Evolutionary conservation across 2,888 invertebrate genomes (phyloP), one percentile per base, ranked within the genome.

Genomic region (Maniola hyperantus): DNA sequence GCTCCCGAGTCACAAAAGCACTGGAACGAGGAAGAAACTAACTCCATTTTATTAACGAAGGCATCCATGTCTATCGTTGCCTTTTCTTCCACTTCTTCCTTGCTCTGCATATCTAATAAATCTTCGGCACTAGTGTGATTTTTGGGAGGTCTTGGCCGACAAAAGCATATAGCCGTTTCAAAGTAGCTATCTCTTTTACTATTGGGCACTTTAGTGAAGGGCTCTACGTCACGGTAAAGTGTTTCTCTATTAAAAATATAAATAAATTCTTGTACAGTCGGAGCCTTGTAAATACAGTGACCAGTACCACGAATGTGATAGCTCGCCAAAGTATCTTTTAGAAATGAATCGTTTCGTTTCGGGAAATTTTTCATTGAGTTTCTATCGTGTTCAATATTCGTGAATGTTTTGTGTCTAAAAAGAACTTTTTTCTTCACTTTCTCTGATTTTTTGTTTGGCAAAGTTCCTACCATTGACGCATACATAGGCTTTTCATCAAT

Each of bases 91-190:
- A 82, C 80, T 66, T 80, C 76, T 39, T 80, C 76, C 66, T 81
- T 76, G 68, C 74, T 71, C 54, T 72, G 73, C 39, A 84, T 80
- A 71, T 85, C 83, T 73, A 90, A 77, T 68, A 92, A 80, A 76
- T 92, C 92, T 77, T 92, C 92, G 36, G 91, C 91, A 74, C 91
- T 92, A 58, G 79, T 87, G 66, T 91, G 91, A 73, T 86, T 83
- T 72, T 91, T 91, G 6, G 84, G 82, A 20, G 86, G 85, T 71
- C 75, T 81, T 2, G 88, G 88, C 71, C 83, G 87, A 79, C 93
- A 93, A 74, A 92, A 93, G 71, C 93, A 93, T 69, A 93, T 89
- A 13, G 89, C 89, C n/a, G 90, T 89, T 82, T 92, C 92, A 74
- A 80, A 89, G 75, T 87, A 87, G 73, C 89, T 89, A 65, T 89